Percentiles rank a stretch among this genome's conserved stretches.
Conservation (phyloP, 1,140 invertebrate genomes). For the Cherax destructor region DNA sequence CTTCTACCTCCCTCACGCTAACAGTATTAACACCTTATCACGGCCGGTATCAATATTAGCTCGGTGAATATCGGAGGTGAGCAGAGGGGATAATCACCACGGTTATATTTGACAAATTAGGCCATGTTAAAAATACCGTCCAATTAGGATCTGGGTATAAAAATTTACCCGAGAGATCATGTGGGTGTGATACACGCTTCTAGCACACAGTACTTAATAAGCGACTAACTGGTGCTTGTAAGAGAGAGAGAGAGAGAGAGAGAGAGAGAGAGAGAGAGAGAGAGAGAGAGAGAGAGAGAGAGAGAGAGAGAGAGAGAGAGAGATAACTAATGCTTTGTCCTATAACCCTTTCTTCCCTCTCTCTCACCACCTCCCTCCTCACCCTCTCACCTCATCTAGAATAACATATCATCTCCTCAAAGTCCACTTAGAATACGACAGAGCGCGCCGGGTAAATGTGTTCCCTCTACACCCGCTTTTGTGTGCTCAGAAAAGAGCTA, state of each 20-base stretch:
- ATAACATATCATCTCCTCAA: constrained; percentile 72
- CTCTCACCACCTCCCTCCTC: constrained; percentile 4
- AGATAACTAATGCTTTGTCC: neutral
- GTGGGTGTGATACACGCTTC: neutral
- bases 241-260: no score
- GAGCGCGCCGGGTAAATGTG: constrained; percentile 65
- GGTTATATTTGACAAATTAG: constrained; percentile 52
- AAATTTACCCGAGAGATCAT: neutral
- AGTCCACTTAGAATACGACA: constrained; percentile 70
- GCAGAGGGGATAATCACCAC: constrained; percentile 11
- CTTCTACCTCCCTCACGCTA: neutral
- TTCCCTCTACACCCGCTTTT: constrained; percentile 66
- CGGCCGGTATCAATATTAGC: constrained; percentile 26
- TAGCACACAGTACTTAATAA: neutral
- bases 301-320: neutral
- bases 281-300: neutral
- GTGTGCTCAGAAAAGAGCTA: constrained; percentile 72
- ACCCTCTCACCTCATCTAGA: constrained; percentile 55
- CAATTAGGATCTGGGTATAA: neutral
- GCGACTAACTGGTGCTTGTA: neutral
- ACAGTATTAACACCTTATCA: constrained; percentile 31
- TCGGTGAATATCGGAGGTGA: constrained; percentile 9
- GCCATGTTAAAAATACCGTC: constrained; percentile 19
- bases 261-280: neutral
- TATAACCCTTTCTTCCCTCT: constrained; percentile 15